Conservation (phyloP, 2,113 vertebrate genomes). For the Leucosticte australis region DNA sequence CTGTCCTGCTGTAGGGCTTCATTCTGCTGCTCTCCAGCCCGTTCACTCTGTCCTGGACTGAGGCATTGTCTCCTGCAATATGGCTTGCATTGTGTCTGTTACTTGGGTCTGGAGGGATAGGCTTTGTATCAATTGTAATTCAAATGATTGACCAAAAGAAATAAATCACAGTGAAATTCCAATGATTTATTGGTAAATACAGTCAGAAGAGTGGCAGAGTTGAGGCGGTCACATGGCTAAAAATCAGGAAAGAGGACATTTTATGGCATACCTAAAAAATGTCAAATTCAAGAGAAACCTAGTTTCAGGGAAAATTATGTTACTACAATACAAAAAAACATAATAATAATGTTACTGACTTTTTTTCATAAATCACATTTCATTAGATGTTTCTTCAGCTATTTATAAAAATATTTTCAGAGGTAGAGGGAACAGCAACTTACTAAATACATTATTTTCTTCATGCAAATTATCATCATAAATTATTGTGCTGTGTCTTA, state of each 20-base stretch:
- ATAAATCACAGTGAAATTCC: not conserved
- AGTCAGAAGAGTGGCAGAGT: not conserved
- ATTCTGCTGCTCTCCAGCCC: not conserved
- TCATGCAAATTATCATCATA: not conserved
- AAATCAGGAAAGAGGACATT: not conserved
- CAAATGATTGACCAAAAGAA: not conserved
- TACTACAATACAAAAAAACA: not conserved
- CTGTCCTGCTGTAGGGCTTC: not conserved
- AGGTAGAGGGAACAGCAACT: not conserved
- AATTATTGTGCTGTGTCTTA: not conserved
- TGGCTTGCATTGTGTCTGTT: rapidly evolving
- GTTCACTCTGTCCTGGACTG: not conserved
- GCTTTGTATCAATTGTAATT: not conserved
- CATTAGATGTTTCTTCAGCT: not conserved
- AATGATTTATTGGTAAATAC: not conserved
- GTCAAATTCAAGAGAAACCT: not conserved
- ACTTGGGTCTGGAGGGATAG: not conserved
- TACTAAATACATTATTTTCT: not conserved
- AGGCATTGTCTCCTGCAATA: not conserved
- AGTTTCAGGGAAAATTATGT: not conserved
- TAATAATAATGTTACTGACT: not conserved
- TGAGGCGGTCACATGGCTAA: not conserved
- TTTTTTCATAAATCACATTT: not conserved
- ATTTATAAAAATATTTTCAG: not conserved
- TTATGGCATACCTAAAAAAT: not conserved